Conservation (phyloP, 2,797 vertebrate genomes). For the Onychomys leucogaster region DNA sequence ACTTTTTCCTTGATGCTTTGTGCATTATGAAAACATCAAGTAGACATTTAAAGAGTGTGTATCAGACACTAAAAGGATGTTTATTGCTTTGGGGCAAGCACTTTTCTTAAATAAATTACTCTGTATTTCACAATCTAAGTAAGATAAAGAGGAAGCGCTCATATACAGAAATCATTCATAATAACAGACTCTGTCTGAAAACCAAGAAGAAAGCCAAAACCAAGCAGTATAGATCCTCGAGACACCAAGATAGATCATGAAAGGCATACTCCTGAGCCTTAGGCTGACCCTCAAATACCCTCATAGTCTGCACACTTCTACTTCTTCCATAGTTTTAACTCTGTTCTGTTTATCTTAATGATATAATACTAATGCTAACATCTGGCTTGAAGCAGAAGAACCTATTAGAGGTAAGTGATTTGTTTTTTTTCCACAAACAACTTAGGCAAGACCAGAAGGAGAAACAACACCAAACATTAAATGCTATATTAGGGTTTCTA, state of each 20-base stretch:
- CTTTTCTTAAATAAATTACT: background rate
- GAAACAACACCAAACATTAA: background rate
- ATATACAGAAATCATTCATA: background rate
- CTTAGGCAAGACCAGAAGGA: background rate
- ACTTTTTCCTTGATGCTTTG: background rate
- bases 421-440: background rate
- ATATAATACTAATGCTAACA: background rate
- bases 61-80: background rate
- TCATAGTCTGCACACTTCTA: background rate
- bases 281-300: background rate
- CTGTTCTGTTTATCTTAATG: background rate
- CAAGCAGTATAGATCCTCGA: background rate
- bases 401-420: background rate
- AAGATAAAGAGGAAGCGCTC: constrained; percentile 30
- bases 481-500: background rate
- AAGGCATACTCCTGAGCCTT: background rate
- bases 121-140: background rate
- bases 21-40: constrained; percentile 41
- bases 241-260: background rate
- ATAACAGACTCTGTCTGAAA: background rate
- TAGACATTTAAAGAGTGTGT: background rate
- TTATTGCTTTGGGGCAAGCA: constrained; percentile 10
- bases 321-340: background rate
- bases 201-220: background rate
- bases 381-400: background rate